Evolutionary conservation across 2,888 invertebrate genomes (phyloP).

Genomic region (Empis stercorea): DNA sequence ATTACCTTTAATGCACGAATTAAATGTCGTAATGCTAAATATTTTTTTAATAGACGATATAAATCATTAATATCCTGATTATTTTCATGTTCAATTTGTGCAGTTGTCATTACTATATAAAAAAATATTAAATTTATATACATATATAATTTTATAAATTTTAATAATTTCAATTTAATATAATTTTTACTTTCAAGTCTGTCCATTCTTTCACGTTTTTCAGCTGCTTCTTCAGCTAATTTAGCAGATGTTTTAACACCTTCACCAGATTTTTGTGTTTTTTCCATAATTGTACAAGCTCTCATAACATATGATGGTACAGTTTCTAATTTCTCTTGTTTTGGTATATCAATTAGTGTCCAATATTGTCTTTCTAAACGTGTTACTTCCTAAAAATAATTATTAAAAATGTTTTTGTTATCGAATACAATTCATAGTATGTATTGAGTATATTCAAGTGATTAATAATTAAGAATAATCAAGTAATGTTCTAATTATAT

Average conservation of each 20-base stretch:
- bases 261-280: constrained; percentile 79
- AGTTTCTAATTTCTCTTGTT: constrained; percentile 88
- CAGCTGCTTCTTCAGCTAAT: constrained; percentile 76
- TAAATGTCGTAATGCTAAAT: constrained; percentile 75
- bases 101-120: constrained; percentile 80
- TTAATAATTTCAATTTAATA: no score
- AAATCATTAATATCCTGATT: constrained; percentile 89
- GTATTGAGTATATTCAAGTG: no score
- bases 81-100: constrained; percentile 85
- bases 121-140: no score
- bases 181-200: constrained; percentile 62
- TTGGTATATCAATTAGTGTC: constrained; percentile 85
- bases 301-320: constrained; percentile 83
- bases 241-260: constrained; percentile 76
- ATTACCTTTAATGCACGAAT: constrained; percentile 74
- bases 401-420: no score
- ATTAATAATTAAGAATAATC: no score
- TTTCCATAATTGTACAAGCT: constrained; percentile 85
- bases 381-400: constrained; percentile 63
- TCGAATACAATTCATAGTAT: no score
- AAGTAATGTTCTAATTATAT: no score
- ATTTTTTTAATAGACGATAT: constrained; percentile 82
- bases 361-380: constrained; percentile 86
- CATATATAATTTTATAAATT: background rate
- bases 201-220: constrained; percentile 71